Base-by-base conservation (phyloP, 2,888 invertebrate genomes). In the Nemotelus pantherinus region DNA sequence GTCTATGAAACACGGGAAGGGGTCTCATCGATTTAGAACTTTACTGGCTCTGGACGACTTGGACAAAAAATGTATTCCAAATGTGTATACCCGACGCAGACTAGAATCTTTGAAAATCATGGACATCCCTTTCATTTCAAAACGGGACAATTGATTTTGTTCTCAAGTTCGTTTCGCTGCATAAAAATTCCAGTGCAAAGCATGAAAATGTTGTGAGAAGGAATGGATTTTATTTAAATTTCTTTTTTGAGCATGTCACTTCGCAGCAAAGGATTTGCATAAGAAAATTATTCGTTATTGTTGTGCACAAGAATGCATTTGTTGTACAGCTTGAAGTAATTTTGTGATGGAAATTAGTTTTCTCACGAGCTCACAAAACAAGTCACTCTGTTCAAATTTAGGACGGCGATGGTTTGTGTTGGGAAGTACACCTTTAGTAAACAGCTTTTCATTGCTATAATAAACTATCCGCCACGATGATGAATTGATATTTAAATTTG, bases 341-440 rank as follows among this genome's bases (percentile, higher is more conserved):
- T 77, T 68, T 48, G 9, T 57, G 9, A 70, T 43, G 57, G 10
- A 60, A 60, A 76, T 70, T 76, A 68, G 68, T 53, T 76, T 76
- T 78, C 78, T 78, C 78, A 78, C 78, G 78, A 44, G n/a, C 57
- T 10, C 10, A 5, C 3, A 9, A 25, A 10, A 57, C n/a, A 57
- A 10, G 57, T 10, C 7, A 50, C 10, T 2, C 57, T 25, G 25
- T 25, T 25, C 25, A 25, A 25, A 1, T 25, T 25, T 25, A 25
- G 25, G 25, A 25, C 25, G 25, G 25, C 25, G 25, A 25, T 25
- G 25, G 25, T 25, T 25, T 25, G 25, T 25, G 0, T 25, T 25
- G 25, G 25, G 25, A 25, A 25, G 25, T 25, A 25, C 25, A 25
- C 25, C 25, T 25, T 25, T 25, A 25, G 25, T 25, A 25, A 25